Evolutionary conservation across 2,113 vertebrate species (phyloP).

Genomic region (Gymnocephalus cernua): DNA sequence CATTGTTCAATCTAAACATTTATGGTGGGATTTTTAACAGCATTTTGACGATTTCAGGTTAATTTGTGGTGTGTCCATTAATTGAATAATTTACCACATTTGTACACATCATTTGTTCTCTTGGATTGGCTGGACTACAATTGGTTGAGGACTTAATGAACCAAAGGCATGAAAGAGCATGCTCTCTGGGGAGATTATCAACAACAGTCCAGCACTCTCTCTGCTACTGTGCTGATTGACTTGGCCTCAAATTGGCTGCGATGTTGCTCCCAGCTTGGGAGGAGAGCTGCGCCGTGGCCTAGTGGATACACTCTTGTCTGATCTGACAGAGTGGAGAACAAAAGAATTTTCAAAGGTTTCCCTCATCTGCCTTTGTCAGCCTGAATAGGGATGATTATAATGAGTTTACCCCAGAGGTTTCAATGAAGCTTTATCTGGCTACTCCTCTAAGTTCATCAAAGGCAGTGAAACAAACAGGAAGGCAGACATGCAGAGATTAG

Average conservation of each 20-base stretch:
- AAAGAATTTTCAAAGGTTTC: constrained; percentile 74
- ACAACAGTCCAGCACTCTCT: constrained; percentile 55
- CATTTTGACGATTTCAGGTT: not conserved
- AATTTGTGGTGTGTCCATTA: not conserved
- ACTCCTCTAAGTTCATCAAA: constrained; percentile 49
- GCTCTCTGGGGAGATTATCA: constrained; percentile 65
- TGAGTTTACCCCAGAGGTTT: constrained; percentile 46
- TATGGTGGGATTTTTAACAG: not conserved
- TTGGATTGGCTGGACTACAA: constrained; percentile 37
- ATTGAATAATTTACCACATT: not conserved
- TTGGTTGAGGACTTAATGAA: constrained; percentile 65
- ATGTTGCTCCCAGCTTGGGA: constrained; percentile 46
- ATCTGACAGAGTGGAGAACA: constrained; percentile 61
- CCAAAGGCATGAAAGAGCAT: constrained; percentile 46
- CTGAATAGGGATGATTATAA: constrained; percentile 56
- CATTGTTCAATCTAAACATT: not conserved
- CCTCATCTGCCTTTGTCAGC: constrained; percentile 67
- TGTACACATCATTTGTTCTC: not conserved
- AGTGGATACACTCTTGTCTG: constrained; percentile 52
- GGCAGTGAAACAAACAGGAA: constrained; percentile 17
- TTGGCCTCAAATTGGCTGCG: constrained; percentile 68
- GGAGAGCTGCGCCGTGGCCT: constrained; percentile 29
- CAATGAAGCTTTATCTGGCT: constrained; percentile 45
- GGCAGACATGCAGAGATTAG: too few species aligned
- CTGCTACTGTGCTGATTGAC: constrained; percentile 69